Conservation (phyloP, 2,797 vertebrate genomes). For the Carcharodon carcharias region DNA sequence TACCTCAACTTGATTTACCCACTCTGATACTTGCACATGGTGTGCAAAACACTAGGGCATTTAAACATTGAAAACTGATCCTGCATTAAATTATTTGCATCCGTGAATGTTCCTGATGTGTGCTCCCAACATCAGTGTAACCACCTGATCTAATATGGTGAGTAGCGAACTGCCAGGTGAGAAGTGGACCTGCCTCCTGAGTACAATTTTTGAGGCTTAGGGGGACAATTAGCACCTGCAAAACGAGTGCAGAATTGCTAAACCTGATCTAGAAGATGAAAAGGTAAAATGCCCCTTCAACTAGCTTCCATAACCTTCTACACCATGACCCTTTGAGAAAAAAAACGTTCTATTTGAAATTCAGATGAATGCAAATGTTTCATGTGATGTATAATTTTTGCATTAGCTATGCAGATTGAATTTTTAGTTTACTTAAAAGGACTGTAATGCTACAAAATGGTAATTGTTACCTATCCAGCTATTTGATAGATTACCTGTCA, state of each 20-base stretch:
- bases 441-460: neutral
- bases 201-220: neutral
- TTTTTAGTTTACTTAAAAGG: conserved; percentile 4
- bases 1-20: neutral
- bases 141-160: neutral
- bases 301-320: neutral
- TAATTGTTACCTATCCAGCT: neutral
- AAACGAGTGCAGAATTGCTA: neutral
- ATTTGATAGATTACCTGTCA: conserved; percentile 28
- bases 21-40: neutral
- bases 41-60: neutral
- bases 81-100: neutral
- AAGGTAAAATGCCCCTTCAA: neutral
- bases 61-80: neutral
- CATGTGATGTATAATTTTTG: neutral
- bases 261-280: neutral
- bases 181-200: neutral
- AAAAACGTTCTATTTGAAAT: neutral
- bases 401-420: conserved; percentile 25
- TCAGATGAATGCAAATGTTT: conserved; percentile 4
- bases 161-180: neutral
- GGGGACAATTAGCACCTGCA: too few relatives aligned
- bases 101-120: neutral
- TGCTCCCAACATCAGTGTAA: neutral
- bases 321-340: neutral